Conservation (phyloP, 2,888 invertebrate species). For the Pammene aurita region DNA sequence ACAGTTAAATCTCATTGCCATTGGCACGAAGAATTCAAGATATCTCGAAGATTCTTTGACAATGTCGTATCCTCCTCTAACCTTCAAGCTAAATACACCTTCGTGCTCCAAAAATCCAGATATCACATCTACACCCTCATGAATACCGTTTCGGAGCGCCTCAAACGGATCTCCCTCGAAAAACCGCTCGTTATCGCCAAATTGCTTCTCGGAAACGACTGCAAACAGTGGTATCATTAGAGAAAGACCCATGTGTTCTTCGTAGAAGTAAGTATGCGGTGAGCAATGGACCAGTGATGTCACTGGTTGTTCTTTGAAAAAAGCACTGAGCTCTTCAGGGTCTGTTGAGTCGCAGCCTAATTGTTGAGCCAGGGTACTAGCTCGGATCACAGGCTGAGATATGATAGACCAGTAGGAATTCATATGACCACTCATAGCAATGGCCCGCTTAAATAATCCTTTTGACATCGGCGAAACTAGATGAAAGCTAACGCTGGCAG, state of each 20-base stretch:
- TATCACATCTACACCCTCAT: conserved; percentile 85
- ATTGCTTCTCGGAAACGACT: conserved; percentile 58
- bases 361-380: neutral
- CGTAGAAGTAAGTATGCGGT: conserved; percentile 4
- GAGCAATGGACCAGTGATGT: neutral
- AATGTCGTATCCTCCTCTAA: conserved; percentile 15
- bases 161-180: conserved; percentile 60
- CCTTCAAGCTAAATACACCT: conserved; percentile 67
- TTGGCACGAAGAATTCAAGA: conserved; percentile 35
- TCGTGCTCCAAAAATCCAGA: conserved; percentile 88
- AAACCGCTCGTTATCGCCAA: conserved; percentile 59
- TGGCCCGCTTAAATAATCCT: conserved; percentile 56
- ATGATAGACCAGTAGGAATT: conserved; percentile 16
- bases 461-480: conserved; percentile 59
- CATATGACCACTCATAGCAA: conserved; percentile 56
- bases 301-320: conserved; percentile 25
- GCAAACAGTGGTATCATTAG: conserved; percentile 48
- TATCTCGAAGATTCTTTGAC: neutral
- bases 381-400: conserved; percentile 9
- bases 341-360: conserved; percentile 22
- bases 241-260: conserved; percentile 30
- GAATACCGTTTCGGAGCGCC: conserved; percentile 71
- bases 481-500: conserved; percentile 51
- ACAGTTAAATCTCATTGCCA: conserved; percentile 53
- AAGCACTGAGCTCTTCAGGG: conserved; percentile 10